Conservation (phyloP, 2,888 invertebrate genomes). For the Ctena decussata region DNA sequence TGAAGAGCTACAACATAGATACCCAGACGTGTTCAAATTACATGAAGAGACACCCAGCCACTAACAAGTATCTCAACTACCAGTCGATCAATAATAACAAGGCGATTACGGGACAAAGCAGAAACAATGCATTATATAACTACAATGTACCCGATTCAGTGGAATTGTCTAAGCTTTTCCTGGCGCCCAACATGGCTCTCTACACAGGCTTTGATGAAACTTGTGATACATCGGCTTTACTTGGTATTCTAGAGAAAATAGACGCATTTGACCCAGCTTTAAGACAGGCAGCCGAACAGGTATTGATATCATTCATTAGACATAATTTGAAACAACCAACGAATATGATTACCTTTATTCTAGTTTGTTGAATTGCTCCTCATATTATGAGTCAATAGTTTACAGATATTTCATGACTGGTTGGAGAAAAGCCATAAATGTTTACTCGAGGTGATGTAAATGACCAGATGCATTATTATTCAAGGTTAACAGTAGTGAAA, state of each 20-base stretch:
- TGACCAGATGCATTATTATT: no score
- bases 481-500: no score
- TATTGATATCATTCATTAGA: not conserved
- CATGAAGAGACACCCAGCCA: conserved; percentile 15
- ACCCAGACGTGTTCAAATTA: conserved; percentile 19
- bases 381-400: no score
- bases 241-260: conserved; percentile 37
- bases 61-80: conserved; percentile 38
- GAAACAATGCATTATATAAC: conserved; percentile 4
- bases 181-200: conserved; percentile 39
- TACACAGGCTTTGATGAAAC: conserved; percentile 50
- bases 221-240: conserved; percentile 48
- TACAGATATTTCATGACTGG: no score
- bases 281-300: not conserved
- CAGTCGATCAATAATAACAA: conserved; percentile 51
- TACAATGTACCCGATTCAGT: conserved; percentile 34
- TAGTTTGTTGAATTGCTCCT: no score
- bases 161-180: conserved; percentile 49
- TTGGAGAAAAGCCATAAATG: no score
- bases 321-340: no score
- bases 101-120: not conserved
- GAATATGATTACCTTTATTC: no score
- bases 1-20: conserved; percentile 21
- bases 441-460: no score
- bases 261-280: conserved; percentile 18